Conservation (phyloP, 2,797 vertebrate genomes). For the Propithecus perrieri region DNA sequence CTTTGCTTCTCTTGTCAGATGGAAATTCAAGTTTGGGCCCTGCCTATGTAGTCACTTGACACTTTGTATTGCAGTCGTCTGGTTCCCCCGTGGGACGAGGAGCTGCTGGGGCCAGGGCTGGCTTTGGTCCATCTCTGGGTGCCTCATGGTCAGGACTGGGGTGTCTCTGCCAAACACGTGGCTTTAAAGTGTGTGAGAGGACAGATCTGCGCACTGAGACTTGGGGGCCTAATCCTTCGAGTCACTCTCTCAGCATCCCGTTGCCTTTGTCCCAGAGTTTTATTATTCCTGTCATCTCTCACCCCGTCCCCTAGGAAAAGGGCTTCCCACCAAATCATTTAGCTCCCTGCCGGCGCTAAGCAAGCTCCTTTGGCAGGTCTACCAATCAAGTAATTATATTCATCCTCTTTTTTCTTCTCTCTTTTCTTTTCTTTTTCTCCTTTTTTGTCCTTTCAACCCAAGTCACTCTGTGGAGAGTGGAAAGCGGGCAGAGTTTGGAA, state of each 20-base stretch:
- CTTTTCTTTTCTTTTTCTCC: background rate
- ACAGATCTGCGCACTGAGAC: background rate
- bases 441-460: background rate
- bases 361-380: background rate
- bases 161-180: background rate
- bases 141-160: background rate
- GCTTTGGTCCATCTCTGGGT: background rate
- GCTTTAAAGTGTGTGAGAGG: background rate
- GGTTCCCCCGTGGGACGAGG: background rate
- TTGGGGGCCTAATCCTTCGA: background rate
- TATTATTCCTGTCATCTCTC: conserved; percentile 13
- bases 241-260: background rate
- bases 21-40: background rate
- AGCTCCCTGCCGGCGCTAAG: background rate
- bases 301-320: background rate
- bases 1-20: background rate
- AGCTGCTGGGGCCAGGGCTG: background rate
- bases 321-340: background rate
- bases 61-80: background rate
- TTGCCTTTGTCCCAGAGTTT: background rate
- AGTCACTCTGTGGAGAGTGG: background rate
- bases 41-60: background rate
- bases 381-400: background rate
- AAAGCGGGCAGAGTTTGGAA: background rate
- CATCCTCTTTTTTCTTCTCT: background rate